Evolutionary conservation across 2,113 vertebrate species (phyloP).

Genomic region (Polypterus bichir): DNA sequence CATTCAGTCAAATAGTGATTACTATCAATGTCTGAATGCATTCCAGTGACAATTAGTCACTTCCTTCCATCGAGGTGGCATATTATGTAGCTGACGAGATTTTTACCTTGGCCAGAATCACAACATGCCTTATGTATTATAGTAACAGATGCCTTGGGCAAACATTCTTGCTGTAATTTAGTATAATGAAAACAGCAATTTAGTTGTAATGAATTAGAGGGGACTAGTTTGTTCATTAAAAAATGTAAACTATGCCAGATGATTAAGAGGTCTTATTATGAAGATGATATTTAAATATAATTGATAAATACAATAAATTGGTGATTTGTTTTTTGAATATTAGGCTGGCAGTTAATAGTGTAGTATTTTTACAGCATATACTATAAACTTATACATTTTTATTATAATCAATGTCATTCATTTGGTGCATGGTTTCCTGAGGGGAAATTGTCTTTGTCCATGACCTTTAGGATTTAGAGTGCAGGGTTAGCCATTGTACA

Average conservation of each 20-base stretch:
- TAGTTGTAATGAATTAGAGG: constrained; percentile 51
- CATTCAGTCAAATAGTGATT: too few species aligned
- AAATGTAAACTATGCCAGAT: constrained; percentile 47
- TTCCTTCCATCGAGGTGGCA: not conserved
- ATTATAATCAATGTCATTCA: too few species aligned
- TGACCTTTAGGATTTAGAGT: too few species aligned
- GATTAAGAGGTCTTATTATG: constrained; percentile 49
- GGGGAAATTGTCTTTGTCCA: too few species aligned
- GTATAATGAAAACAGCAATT: constrained; percentile 49
- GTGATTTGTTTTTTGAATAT: too few species aligned
- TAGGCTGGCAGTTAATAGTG: too few species aligned
- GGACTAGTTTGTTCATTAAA: constrained; percentile 47
- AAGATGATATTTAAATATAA: constrained; percentile 48
- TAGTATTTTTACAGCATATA: too few species aligned
- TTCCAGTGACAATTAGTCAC: not conserved
- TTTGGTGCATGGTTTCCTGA: too few species aligned
- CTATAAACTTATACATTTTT: too few species aligned
- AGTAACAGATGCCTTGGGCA: constrained; percentile 28
- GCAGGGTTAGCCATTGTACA: too few species aligned
- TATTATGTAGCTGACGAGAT: not conserved
- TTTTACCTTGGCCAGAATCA: not conserved
- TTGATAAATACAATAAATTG: constrained; percentile 47
- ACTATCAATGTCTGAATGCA: too few species aligned
- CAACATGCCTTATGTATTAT: constrained; percentile 20
- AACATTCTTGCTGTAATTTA: constrained; percentile 44